Evolutionary conservation across 2,113 vertebrate species (phyloP), one percentile per base, ranked within the genome.

Genomic region (Rhinoderma darwinii): DNA sequence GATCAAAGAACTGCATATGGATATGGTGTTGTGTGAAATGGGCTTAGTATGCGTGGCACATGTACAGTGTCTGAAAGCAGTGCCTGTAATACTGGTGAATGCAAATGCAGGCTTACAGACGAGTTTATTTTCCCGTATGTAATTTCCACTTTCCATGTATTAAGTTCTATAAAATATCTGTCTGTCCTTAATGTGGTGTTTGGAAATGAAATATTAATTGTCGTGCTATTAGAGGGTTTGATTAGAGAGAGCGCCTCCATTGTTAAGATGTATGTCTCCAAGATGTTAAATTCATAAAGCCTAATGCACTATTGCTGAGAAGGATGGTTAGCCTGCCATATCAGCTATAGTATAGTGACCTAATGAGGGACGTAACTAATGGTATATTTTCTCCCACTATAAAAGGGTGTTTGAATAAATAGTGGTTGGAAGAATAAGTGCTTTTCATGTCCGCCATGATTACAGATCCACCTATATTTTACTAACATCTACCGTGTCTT

Each of bases 1-100:
- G 86, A 87, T 87, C 86, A 87, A 87, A 87, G 78, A 51, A 82
- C 78, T 87, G 86, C 79, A 87, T 82, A 87, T 87, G 78, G 79
- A 87, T 87, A 87, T 87, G 79, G 73, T 82, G 78, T 82, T 87
- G 54, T 81, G 85, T 86, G 85, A 86, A 73, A 86, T 87, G 78
- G 70, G 20, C 63, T 87, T 87, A 87, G 86, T 87, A 87, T 87
- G 86, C 86, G n/a, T 75, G 70, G 74, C 86, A 87, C 86, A 87
- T 87, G 86, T 87, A 56, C 86, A 82, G 86, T 87, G 70, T 82
- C 78, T 87, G 86, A 82, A 82, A 82, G 51, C 86, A 82, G 78
- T 82, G 79, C 68, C 54, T 72, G 80, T 32, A 63, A 75, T 82
- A 30, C 78, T 82, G 79, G 27, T 39, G 86, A 87, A 87, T 87